These are phyloP conservation scores for Pachycephala philippinensis DNA, from an alignment of 2,113 vertebrate genomes.

Conservation along the genomic window DNA sequence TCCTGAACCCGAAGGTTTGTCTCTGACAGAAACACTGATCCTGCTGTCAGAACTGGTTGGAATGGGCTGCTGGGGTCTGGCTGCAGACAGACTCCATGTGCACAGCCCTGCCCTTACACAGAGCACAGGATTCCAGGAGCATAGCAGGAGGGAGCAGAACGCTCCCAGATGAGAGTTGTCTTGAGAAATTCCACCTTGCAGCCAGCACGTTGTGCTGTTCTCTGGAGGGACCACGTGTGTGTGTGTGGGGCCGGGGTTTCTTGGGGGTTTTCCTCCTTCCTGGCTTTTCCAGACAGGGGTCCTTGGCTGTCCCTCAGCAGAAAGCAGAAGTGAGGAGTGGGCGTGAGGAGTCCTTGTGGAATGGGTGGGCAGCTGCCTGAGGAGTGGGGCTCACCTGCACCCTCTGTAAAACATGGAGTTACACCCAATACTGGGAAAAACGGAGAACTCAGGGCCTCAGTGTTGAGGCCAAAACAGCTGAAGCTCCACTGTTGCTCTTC, in stretches of 20 bases:
- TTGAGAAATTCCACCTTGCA: background rate
- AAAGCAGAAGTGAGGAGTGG: background rate
- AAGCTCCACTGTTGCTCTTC: background rate
- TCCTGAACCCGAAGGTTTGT: background rate
- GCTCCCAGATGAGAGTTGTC: background rate
- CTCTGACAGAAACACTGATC: background rate
- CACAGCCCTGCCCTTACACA: accelerated
- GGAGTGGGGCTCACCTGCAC: background rate
- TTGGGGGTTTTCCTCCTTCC: background rate
- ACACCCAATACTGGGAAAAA: background rate
- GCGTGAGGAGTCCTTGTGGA: background rate
- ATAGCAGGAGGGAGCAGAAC: background rate
- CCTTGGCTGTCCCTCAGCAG: background rate
- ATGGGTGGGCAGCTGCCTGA: background rate
- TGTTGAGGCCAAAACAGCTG: background rate
- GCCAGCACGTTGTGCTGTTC: background rate
- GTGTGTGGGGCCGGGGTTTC: background rate
- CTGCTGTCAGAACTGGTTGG: background rate
- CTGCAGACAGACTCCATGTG: background rate
- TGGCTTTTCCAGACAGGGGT: background rate
- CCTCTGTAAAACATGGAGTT: background rate
- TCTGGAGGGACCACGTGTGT: background rate
- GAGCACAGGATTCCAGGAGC: background rate
- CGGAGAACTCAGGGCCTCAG: background rate
- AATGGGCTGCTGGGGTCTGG: background rate